These are phyloP conservation scores for Pavo muticus DNA, from an alignment of 2,113 vertebrate species.

Conservation along the genomic window DNA sequence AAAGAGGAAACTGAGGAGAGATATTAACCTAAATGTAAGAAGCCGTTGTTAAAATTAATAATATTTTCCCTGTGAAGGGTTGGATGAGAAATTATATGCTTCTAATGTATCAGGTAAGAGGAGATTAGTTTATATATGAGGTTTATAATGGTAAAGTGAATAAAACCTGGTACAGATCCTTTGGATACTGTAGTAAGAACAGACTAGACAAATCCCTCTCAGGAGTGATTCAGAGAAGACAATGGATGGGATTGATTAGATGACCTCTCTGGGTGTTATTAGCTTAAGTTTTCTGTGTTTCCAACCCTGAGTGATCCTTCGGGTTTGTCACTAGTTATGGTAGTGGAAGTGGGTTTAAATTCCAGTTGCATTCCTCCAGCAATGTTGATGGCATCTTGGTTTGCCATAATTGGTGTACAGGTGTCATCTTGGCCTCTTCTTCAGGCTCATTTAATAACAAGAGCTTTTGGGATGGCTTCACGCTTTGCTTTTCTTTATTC, in stretches of 20 bases:
- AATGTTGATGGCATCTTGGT: background rate
- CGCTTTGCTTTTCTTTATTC: background rate
- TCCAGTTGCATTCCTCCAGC: background rate
- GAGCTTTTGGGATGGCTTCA: background rate
- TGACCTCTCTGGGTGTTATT: background rate
- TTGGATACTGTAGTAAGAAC: background rate
- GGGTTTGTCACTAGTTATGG: background rate
- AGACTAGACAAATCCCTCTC: background rate
- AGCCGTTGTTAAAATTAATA: background rate
- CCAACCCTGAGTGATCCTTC: background rate
- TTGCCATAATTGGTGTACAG: background rate
- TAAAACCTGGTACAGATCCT: background rate
- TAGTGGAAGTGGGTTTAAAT: background rate
- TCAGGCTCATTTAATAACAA: constrained; percentile 20
- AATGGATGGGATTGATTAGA: background rate
- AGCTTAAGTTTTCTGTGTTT: background rate
- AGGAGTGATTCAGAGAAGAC: background rate
- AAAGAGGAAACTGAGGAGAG: background rate
- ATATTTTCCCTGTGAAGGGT: background rate
- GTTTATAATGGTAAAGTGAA: background rate
- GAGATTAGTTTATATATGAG: background rate
- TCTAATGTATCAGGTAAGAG: background rate
- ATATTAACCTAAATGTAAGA: background rate
- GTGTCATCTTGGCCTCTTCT: background rate
- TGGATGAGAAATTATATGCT: background rate